Base-by-base conservation (phyloP, 2,113 vertebrate genomes). In the Physeter macrocephalus region DNA sequence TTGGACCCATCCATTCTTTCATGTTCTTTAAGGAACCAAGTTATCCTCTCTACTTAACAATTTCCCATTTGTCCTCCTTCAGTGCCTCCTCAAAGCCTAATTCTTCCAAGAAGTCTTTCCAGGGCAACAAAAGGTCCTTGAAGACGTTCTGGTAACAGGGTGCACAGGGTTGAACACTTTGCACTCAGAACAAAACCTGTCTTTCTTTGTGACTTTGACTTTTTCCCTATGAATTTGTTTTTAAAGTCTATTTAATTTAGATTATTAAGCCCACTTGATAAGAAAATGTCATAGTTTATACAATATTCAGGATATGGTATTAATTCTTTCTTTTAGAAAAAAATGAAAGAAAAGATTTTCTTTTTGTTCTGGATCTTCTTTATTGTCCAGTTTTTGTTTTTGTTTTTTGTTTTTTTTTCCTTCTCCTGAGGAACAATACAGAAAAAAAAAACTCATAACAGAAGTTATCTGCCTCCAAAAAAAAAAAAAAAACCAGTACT, bases 51-150 rank as follows among this genome's bases (percentile, higher is more conserved):
- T 95, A 20, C 41, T 77, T 87, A 95, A 97, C 91, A 97, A 21
- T 97, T 95, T 96, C 92, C 93, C 20, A 84, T 97, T 96, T 97
- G 95, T 93, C 89, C 74, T 95, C 72, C 78, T 93, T 94, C 67
- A 88, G 62, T 59, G 87, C 57, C 74, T 97, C 52, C 83, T 95
- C 92, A 95, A 97, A 96, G 92, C 94, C 83, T 81, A 74, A 89
- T 97, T 97, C 87, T 97, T 97, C 95, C 27, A 95, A 96, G 89
- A 97, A 71, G 90, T 94, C 96, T 97, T 96, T 97, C 89, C 95
- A 34, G 67, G 93, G 92, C 89, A 97, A 96, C 93, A 96, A 97
- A 97, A 93, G 89, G 82, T 89, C 69, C 97, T 97, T 98, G 94
- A 93, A 93, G 95, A 94, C 87, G 83, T 95, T 78, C 81, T 96